phyloP scores from a whole-genome alignment of 2,113 vertebrate species.

The Nipponia nippon region DNA sequence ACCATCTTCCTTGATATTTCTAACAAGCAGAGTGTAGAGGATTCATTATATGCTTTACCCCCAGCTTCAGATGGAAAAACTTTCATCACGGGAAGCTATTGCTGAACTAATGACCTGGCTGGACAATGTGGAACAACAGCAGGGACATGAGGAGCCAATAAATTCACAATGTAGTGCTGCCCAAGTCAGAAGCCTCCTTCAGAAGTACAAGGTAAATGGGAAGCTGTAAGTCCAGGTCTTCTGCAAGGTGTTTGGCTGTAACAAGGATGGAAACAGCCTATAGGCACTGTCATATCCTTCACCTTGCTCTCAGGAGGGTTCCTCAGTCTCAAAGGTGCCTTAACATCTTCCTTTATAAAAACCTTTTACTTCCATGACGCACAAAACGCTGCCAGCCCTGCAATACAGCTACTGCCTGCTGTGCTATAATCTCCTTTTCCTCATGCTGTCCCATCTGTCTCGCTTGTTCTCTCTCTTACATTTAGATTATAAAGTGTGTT shows the following conservation, averaged over 20 bases:
- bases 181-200: constrained; percentile 72
- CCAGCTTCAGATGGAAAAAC: constrained; percentile 84
- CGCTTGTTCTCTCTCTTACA: neutral
- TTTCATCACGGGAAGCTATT: constrained; percentile 82
- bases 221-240: neutral
- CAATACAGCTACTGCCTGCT: neutral
- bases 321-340: neutral
- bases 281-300: neutral
- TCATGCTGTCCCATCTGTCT: neutral
- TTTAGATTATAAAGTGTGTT: neutral
- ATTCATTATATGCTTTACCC: constrained; percentile 48
- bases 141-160: constrained; percentile 6
- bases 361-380: neutral
- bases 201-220: constrained; percentile 80
- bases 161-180: neutral
- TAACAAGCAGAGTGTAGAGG: neutral
- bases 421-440: neutral
- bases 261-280: neutral
- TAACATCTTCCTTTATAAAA: neutral
- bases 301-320: neutral
- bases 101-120: constrained; percentile 80
- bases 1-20: constrained; percentile 26
- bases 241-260: neutral
- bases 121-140: constrained; percentile 57
- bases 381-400: neutral